phyloP scores from a whole-genome alignment of 2,113 vertebrate genomes.

The Odocoileus virginianus region DNA sequence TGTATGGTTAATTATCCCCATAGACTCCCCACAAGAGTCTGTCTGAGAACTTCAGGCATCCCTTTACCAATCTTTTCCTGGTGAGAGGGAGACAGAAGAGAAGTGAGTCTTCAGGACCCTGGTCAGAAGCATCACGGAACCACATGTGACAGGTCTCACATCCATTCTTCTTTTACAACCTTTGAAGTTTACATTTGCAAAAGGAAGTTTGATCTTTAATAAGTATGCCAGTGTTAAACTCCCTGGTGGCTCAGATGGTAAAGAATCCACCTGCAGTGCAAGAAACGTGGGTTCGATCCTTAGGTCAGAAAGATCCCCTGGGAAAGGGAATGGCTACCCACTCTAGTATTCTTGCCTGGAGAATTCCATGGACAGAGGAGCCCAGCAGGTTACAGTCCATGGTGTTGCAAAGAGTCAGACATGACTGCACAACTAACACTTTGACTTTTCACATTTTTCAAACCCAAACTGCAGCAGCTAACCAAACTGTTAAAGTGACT shows the following conservation, averaged over 20 bases:
- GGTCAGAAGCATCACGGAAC: background rate
- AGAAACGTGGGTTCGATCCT: background rate
- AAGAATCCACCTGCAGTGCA: background rate
- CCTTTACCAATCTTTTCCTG: background rate
- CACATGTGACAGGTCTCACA: background rate
- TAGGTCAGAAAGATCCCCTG: background rate
- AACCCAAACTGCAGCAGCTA: background rate
- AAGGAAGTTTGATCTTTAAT: background rate
- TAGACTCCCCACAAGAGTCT: background rate
- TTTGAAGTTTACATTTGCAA: conserved; percentile 8
- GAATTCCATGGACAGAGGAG: background rate
- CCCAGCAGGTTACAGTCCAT: background rate
- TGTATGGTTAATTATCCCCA: background rate
- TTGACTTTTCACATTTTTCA: background rate
- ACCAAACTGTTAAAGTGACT: background rate
- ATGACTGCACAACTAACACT: background rate
- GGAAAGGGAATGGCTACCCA: background rate
- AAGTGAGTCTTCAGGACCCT: background rate
- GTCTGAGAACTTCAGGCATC: background rate
- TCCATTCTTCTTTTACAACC: background rate
- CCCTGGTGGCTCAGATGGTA: background rate
- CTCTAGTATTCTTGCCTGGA: background rate
- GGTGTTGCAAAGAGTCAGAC: background rate
- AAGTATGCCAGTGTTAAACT: background rate
- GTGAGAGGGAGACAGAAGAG: background rate